Evolutionary conservation across 2,888 invertebrate genomes (phyloP).

Genomic region (Macaria liturata): DNA sequence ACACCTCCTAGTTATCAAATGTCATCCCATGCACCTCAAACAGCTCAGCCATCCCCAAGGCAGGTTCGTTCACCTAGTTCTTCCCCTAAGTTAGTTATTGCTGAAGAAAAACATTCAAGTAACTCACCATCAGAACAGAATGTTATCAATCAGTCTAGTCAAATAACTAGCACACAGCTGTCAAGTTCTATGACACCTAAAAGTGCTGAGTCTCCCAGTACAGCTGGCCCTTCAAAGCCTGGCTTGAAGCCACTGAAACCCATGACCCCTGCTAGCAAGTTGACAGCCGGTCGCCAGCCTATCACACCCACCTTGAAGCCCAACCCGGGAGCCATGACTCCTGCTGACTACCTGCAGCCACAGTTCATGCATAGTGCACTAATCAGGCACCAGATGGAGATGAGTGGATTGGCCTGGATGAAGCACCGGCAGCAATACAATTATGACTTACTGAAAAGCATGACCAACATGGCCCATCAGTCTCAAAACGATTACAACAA

Average conservation of each 20-base stretch:
- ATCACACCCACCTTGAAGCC: slow-evolving; percentile 56
- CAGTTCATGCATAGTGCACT: slow-evolving; percentile 61
- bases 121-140: slow-evolving; percentile 54
- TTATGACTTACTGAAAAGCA: slow-evolving; percentile 70
- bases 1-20: slow-evolving; percentile 59
- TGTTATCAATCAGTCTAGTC: slow-evolving; percentile 69
- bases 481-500: slow-evolving; percentile 69
- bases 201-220: slow-evolving; percentile 53
- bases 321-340: slow-evolving; percentile 49
- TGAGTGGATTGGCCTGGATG: slow-evolving; percentile 63
- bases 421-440: slow-evolving; percentile 70
- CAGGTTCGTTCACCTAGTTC: slow-evolving; percentile 80
- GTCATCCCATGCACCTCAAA: slow-evolving; percentile 47
- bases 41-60: slow-evolving; percentile 68
- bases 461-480: slow-evolving; percentile 68
- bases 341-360: slow-evolving; percentile 59
- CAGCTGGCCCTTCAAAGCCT: slow-evolving; percentile 65
- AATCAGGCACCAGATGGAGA: slow-evolving; percentile 69
- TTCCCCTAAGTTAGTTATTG: slow-evolving; percentile 78
- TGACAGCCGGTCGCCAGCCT: slow-evolving; percentile 57
- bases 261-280: slow-evolving; percentile 54
- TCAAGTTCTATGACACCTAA: slow-evolving; percentile 56
- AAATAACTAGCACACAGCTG: slow-evolving; percentile 70
- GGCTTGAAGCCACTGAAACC: slow-evolving; percentile 61
- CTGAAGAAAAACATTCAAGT: slow-evolving; percentile 73